Base-by-base conservation (phyloP, 2,888 invertebrate genomes). In the Adineta ricciae region DNA sequence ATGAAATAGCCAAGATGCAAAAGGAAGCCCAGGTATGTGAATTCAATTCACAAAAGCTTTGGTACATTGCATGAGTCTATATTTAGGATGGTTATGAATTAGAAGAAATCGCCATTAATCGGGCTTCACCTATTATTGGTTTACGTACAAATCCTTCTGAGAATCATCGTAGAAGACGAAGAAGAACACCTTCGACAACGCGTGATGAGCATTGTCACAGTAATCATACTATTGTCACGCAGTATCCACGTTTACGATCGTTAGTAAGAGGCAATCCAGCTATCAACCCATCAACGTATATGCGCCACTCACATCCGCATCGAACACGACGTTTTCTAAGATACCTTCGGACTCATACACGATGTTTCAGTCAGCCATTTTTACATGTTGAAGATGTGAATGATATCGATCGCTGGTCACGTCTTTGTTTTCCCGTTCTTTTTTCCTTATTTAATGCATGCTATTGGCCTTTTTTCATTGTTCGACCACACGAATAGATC, bases 391-490 rank as follows among this genome's bases (percentile, higher is more conserved):
- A 96, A 88, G 97, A 98, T 91, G 97, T 98, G 86, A 98, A 98
- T 91, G 94, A 97, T 88, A 97, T 98, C 89, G 98, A 98, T 92
- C 97, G 97, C 89, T 97, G 97, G 91, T 97, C 97, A 54, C 93
- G 98, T 88, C 94, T 98, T 88, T 93, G 97, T 87, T 98, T 98
- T 91, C 98, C 98, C 0, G 94, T 97, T 87, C 94, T 96, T 88
- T 98, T 98, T 91, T 93, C 97, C 89, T 92, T 96, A 87, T 98
- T 98, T 92, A 98, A 98, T 91, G 94, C 94, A 72, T 94, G 95
- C 88, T 98, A 98, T 91, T 98, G 97, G 97, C 93, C 94, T 88
- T 97, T 96, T 91, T 96, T 96, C 64, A 64, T 84, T 21, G 49
- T 83, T 52, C 85, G 78, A 64, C 64, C 64, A 36, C 64, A 64